phyloP scores from a whole-genome alignment of 2,797 vertebrate genomes.

The Acestrorhynchus altus region DNA sequence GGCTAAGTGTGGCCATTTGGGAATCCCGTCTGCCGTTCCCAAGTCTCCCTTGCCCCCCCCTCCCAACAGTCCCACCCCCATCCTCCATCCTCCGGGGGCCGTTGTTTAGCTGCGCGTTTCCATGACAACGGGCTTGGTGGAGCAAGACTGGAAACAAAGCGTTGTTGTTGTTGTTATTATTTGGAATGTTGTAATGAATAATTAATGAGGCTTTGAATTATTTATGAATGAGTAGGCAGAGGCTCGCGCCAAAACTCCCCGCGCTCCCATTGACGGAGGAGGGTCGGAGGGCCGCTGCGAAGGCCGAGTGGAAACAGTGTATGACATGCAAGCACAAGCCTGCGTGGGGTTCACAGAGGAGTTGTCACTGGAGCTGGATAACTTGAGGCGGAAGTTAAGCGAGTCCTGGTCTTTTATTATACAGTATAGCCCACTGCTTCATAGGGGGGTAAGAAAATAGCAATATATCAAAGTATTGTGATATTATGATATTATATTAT shows the following conservation, averaged over 20 bases:
- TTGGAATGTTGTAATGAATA: conserved; percentile 73
- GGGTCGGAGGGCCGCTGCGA: background rate
- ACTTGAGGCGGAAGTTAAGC: background rate
- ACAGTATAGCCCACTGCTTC: too few species aligned
- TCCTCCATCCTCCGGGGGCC: conserved; percentile 62
- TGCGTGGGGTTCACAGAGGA: background rate
- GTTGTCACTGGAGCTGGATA: background rate
- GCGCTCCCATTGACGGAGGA: background rate
- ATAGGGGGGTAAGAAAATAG: too few species aligned
- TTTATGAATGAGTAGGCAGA: conserved; percentile 33
- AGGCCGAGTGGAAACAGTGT: background rate
- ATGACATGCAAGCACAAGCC: background rate
- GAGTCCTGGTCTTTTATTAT: background rate
- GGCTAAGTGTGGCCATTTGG: conserved; percentile 79
- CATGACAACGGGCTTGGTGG: conserved; percentile 73
- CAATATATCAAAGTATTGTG: too few species aligned
- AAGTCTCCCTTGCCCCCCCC: conserved; percentile 53
- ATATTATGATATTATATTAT: too few species aligned
- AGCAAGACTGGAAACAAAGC: conserved; percentile 77
- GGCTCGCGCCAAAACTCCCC: conserved; percentile 2
- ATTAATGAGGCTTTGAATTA: conserved; percentile 41
- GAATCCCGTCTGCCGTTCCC: conserved; percentile 77
- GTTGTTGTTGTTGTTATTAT: conserved; percentile 80
- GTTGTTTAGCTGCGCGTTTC: conserved; percentile 79
- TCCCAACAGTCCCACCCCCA: conserved; percentile 63